Conservation (phyloP, 1,140 invertebrate species). For the Drosophila fuyamai region DNA sequence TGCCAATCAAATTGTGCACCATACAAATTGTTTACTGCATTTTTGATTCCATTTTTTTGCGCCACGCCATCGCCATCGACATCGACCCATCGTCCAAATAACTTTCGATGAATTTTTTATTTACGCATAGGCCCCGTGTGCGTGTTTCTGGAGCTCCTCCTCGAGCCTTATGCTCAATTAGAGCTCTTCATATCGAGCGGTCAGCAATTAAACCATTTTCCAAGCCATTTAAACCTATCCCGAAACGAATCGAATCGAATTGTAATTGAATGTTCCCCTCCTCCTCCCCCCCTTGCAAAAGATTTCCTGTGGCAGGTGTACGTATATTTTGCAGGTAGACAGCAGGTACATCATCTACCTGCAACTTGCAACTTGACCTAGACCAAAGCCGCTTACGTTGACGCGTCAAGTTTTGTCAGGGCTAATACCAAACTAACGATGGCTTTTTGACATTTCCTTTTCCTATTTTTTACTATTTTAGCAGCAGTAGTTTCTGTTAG, state of each 20-base stretch:
- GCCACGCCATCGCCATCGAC: not conserved
- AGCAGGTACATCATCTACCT: slow-evolving; percentile 6
- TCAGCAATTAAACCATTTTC: slow-evolving; percentile 79
- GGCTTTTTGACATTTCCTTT: slow-evolving; percentile 56
- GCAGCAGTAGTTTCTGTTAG: slow-evolving; percentile 11
- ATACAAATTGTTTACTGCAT: slow-evolving; percentile 75
- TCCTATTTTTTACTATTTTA: slow-evolving; percentile 45
- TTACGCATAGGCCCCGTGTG: slow-evolving; percentile 52
- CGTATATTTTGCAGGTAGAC: slow-evolving; percentile 6
- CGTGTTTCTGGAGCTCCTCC: slow-evolving; percentile 30
- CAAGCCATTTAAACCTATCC: slow-evolving; percentile 67
- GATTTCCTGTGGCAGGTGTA: slow-evolving; percentile 32
- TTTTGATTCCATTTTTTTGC: slow-evolving; percentile 68
- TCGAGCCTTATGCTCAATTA: slow-evolving; percentile 70
- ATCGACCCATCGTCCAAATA: slow-evolving; percentile 67
- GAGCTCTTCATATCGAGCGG: slow-evolving; percentile 65
- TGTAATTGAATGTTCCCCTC: slow-evolving; percentile 58
- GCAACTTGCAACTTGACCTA: slow-evolving; percentile 71
- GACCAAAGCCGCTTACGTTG: slow-evolving; percentile 76
- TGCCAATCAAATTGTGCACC: slow-evolving; percentile 75
- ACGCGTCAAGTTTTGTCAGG: slow-evolving; percentile 55
- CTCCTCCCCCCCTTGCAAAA: not conserved
- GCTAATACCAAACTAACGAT: slow-evolving; percentile 67
- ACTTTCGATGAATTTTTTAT: slow-evolving; percentile 62
- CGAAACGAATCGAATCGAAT: slow-evolving; percentile 50